Base-by-base conservation (phyloP, 1,140 invertebrate genomes). In the Drosophila nikananu region DNA sequence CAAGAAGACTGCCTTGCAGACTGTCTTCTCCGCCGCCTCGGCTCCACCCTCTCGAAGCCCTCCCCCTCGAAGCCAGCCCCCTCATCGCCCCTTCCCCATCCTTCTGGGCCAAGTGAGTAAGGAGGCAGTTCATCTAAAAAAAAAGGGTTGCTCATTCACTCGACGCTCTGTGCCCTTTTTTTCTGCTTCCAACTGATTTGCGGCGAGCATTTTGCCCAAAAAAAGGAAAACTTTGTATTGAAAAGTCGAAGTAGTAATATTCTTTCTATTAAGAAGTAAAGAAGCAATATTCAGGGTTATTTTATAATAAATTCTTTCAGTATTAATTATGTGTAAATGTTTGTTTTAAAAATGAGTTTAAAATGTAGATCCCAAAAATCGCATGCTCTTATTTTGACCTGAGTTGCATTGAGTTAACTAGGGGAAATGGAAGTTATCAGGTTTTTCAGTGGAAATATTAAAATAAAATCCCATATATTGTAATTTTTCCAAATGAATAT, bases 121-220 rank as follows among this genome's bases (percentile, higher is more conserved):
- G 80, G 39, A 68, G 49, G 39, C 73, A 82, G 75, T 62, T 73
- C 73, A 83, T 79, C 55, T 44, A 58, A 65, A 83, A 58, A 65
- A 83, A 49, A 83, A 83, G 77, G 81, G 70, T 83, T 83, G 61
- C 39, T 42, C 49, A 74, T 74, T 75, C 32, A 62, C 37, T 42
- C 13, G 37, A 59, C 30, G 19, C 58, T 65, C 42, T 54, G 52
- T 32, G 49, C 65, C 52, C 37, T 63, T 41, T 62, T 63, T 39
- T 49, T 65, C n/a, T 49, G 39, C 46, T 83, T 77, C 52, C 71
- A 77, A 72, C 55, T 76, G 81, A 83, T 76, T 83, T 84, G 73
- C 63, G 73, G 63, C 12, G 48, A 80, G 60, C 57, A 62, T 57
- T 57, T 70, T 78, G 75, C 54, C 64, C 41, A 62, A 62, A 74